phyloP scores from a whole-genome alignment of 2,113 vertebrate genomes.

The Pteronura brasiliensis region DNA sequence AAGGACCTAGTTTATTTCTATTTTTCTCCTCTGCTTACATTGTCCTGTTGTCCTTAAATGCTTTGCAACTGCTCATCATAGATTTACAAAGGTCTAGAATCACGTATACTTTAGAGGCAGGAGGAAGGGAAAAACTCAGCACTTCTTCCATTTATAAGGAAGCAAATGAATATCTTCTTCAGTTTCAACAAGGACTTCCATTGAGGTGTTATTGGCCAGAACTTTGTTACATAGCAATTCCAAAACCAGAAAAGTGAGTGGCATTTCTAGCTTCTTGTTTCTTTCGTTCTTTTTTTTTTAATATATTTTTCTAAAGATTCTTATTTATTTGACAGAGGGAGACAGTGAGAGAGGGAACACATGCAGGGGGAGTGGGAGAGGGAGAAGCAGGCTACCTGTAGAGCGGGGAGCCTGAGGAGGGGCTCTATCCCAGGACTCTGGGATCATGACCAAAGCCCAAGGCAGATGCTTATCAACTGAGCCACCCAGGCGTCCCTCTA shows the following conservation, averaged over 20 bases:
- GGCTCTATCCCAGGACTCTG: too few relatives aligned
- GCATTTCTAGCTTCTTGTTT: not conserved
- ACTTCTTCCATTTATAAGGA: not conserved
- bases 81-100: not conserved
- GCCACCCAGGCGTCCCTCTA: not conserved
- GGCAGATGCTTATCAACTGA: too few relatives aligned
- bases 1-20: not conserved
- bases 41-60: not conserved
- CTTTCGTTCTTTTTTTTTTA: too few relatives aligned
- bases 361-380: too few relatives aligned
- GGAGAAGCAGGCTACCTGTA: too few relatives aligned
- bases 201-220: not conserved
- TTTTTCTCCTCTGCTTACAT: not conserved
- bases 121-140: not conserved
- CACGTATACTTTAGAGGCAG: not conserved
- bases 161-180: not conserved
- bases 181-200: not conserved
- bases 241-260: not conserved
- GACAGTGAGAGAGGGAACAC: too few relatives aligned
- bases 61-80: not conserved
- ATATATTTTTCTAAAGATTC: too few relatives aligned
- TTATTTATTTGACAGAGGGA: too few relatives aligned
- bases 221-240: not conserved
- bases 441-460: too few relatives aligned
- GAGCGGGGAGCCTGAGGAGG: too few relatives aligned